Evolutionary conservation across 2,888 invertebrate genomes (phyloP).

Genomic region (Acleris emargana): DNA sequence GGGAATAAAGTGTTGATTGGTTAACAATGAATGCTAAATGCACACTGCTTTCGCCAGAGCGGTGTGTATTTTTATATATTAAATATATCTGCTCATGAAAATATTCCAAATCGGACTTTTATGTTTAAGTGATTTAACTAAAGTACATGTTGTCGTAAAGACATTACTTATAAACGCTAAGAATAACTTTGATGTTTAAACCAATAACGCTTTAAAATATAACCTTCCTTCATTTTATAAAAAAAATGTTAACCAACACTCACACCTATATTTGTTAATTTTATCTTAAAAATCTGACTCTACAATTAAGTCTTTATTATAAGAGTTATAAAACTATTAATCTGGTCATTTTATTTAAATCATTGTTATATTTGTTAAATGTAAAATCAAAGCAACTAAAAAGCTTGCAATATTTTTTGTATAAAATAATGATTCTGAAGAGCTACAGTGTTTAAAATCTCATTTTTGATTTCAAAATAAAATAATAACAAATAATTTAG

Average conservation of each 20-base stretch:
- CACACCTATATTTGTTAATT: conserved; percentile 80
- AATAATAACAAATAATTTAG: conserved; percentile 65
- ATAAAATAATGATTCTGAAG: conserved; percentile 74
- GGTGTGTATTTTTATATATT: conserved; percentile 44
- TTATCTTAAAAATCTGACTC: conserved; percentile 78
- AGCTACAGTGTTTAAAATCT: conserved; percentile 79
- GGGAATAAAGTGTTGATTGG: conserved; percentile 51
- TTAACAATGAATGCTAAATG: conserved; percentile 33
- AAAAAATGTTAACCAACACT: conserved; percentile 80
- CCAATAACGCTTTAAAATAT: conserved; percentile 77
- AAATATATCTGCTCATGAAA: conserved; percentile 57
- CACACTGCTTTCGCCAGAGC: conserved; percentile 71
- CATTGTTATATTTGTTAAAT: conserved; percentile 81
- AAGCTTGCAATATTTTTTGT: conserved; percentile 78
- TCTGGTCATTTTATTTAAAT: conserved; percentile 84
- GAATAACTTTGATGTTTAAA: conserved; percentile 75
- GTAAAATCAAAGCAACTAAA: conserved; percentile 77
- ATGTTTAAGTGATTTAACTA: conserved; percentile 70
- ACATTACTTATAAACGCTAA: conserved; percentile 76
- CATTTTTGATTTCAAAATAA: conserved; percentile 78
- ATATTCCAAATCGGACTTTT: conserved; percentile 64
- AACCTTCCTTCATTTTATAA: conserved; percentile 66
- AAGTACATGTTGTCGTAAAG: conserved; percentile 78
- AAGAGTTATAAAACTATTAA: conserved; percentile 80
- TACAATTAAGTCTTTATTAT: conserved; percentile 76